Evolutionary conservation across 1,140 invertebrate species (phyloP).

Genomic region (Aphidius ervi): DNA sequence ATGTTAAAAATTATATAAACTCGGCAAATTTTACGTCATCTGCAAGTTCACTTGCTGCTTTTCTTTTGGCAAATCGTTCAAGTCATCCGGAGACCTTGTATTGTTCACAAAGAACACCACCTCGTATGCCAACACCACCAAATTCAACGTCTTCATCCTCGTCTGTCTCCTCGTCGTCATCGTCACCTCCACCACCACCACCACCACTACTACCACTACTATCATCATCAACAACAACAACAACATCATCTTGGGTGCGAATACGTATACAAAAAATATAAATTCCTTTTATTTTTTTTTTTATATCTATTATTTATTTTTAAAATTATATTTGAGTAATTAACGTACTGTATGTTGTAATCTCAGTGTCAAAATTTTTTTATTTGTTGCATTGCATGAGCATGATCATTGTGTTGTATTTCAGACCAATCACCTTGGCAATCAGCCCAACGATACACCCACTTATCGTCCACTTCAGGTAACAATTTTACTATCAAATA

Average conservation of each 20-base stretch:
- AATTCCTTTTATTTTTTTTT: neutral
- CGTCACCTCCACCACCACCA: constrained; percentile 12
- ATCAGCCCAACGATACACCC: constrained; percentile 44
- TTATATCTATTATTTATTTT: constrained; percentile 17
- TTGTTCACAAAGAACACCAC: constrained; percentile 10
- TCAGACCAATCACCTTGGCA: constrained; percentile 47
- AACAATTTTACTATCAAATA: constrained; percentile 38
- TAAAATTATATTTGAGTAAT: constrained; percentile 20
- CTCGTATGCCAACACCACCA: neutral
- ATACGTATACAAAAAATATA: neutral
- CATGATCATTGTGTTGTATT: constrained; percentile 49
- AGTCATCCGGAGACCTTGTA: constrained; percentile 15
- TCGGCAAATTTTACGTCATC: constrained; percentile 2
- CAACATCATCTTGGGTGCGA: constrained; percentile 16
- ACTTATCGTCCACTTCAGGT: constrained; percentile 50
- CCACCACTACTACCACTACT: constrained; percentile 5
- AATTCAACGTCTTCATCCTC: neutral
- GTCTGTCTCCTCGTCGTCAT: constrained; percentile 10
- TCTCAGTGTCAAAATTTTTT: constrained; percentile 13
- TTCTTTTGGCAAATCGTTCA: constrained; percentile 3
- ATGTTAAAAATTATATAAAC: neutral
- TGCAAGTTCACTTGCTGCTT: constrained; percentile 6
- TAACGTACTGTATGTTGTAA: constrained; percentile 19
- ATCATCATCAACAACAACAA: neutral
- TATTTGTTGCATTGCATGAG: constrained; percentile 18